Percentiles rank a stretch among this genome's conserved stretches.
Conservation (phyloP, 1,140 invertebrate genomes). For the Eriocheir sinensis region DNA sequence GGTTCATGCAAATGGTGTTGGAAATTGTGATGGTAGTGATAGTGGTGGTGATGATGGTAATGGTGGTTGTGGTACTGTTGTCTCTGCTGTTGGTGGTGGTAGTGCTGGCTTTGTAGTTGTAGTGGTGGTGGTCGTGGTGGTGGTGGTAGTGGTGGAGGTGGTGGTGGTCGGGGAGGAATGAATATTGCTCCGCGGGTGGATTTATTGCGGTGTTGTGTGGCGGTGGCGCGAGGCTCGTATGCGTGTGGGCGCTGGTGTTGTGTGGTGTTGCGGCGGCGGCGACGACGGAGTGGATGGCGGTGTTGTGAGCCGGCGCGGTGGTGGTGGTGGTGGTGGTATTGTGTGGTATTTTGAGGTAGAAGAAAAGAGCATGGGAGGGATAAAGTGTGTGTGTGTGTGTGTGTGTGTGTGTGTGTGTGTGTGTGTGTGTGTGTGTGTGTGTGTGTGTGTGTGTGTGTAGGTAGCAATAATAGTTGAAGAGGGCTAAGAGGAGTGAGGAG, state of each 20-base stretch:
- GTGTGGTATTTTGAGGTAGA: not conserved
- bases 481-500: not conserved
- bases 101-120: too few relatives aligned
- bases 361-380: too few relatives aligned
- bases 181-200: not conserved
- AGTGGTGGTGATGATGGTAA: too few relatives aligned
- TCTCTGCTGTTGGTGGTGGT: too few relatives aligned
- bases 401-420: too few relatives aligned
- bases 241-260: not conserved
- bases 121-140: too few relatives aligned
- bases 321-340: not conserved
- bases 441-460: not conserved
- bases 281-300: not conserved
- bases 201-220: conserved; percentile 15
- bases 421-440: not conserved
- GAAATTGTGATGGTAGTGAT: too few relatives aligned
- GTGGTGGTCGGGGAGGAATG: not conserved
- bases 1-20: too few relatives aligned
- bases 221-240: not conserved
- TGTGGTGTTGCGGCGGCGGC: not conserved
- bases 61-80: too few relatives aligned
- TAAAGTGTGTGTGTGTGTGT: too few relatives aligned
- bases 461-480: too few relatives aligned
- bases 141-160: not conserved
- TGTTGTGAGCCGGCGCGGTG: not conserved